Conservation (phyloP, 1,140 invertebrate genomes). For the Pygmarrhopalites habei region DNA sequence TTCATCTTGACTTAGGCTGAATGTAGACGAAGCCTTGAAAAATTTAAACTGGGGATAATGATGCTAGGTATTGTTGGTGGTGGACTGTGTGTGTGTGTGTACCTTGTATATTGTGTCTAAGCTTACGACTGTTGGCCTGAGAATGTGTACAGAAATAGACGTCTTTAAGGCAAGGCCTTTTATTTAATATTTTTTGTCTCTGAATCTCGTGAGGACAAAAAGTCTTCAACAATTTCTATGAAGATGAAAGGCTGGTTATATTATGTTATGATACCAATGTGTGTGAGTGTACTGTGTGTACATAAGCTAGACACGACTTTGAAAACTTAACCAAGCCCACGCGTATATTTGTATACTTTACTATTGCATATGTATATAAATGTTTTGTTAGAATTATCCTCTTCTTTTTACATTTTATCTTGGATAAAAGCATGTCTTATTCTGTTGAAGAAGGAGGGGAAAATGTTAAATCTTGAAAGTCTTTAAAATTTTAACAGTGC, state of each 20-base stretch:
- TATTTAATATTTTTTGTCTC: slow-evolving; percentile 13
- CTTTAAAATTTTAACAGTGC: too few species aligned
- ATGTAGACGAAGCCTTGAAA: slow-evolving; percentile 4
- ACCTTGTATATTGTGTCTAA: too few species aligned
- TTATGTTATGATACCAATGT: not conserved
- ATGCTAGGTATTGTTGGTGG: too few species aligned
- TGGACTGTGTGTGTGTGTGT: too few species aligned
- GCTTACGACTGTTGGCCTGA: too few species aligned
- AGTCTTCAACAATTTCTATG: not conserved
- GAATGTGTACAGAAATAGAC: not conserved
- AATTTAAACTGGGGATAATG: too few species aligned
- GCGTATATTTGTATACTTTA: not conserved
- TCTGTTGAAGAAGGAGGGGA: too few species aligned
- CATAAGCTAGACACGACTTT: not conserved
- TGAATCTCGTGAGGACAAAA: slow-evolving; percentile 5
- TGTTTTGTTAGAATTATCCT: not conserved
- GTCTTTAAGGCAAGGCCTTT: slow-evolving; percentile 10
- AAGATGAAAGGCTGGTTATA: not conserved
- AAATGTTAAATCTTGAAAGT: too few species aligned
- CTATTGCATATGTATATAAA: slow-evolving; percentile 8
- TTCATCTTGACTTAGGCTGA: slow-evolving; percentile 3
- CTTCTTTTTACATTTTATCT: not conserved
- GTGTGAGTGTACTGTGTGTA: not conserved
- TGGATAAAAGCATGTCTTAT: slow-evolving; percentile 14
- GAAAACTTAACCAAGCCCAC: not conserved